Conservation (phyloP, 2,888 invertebrate species). For the Lymantria monacha region DNA sequence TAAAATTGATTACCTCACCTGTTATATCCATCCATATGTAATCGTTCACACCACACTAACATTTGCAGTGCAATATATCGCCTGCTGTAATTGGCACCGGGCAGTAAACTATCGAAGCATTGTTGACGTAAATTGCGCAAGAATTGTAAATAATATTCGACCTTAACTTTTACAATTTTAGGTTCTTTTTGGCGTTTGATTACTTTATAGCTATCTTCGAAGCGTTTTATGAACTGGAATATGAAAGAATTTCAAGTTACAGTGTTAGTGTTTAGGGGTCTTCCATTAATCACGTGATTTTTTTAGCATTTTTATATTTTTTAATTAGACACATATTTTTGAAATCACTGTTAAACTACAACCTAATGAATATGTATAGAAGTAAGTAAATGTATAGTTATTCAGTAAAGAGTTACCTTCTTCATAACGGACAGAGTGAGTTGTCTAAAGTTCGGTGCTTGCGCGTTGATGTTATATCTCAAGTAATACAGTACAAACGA, state of each 20-base stretch:
- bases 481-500: conserved; percentile 84
- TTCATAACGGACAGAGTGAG: conserved; percentile 86
- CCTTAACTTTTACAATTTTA: conserved; percentile 17
- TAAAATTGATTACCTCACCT: conserved; percentile 33
- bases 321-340: too few relatives aligned
- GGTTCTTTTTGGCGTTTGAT: conserved; percentile 36
- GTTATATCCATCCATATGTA: conserved; percentile 38
- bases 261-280: too few relatives aligned
- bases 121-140: conserved; percentile 67
- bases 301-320: too few relatives aligned
- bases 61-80: conserved; percentile 82
- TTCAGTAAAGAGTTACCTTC: conserved; percentile 86
- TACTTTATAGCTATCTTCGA: conserved; percentile 57
- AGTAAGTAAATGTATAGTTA: too few relatives aligned
- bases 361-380: too few relatives aligned
- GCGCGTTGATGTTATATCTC: conserved; percentile 86
- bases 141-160: conserved; percentile 64
- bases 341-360: too few relatives aligned
- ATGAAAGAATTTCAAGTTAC: not conserved
- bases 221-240: conserved; percentile 60
- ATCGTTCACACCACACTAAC: conserved; percentile 58
- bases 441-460: conserved; percentile 86
- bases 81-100: conserved; percentile 84
- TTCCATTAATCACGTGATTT: too few relatives aligned
- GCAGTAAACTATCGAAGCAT: conserved; percentile 81